Evolutionary conservation across 2,113 vertebrate species (phyloP).

Genomic region (Aramus guarauna): DNA sequence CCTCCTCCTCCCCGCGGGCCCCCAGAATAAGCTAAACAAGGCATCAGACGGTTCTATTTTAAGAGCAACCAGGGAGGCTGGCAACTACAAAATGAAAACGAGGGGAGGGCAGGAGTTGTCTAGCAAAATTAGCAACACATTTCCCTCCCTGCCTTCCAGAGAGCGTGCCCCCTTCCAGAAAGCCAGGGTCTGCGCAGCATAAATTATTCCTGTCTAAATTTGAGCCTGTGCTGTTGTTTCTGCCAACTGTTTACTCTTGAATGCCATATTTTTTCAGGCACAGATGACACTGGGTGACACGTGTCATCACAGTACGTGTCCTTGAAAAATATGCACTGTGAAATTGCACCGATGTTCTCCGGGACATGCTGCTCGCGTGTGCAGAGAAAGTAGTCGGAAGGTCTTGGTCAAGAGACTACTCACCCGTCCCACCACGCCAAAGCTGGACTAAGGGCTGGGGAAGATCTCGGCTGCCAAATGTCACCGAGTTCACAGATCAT

Average conservation of each 20-base stretch:
- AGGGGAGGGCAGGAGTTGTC: constrained; percentile 28
- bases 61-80: constrained; percentile 48
- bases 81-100: constrained; percentile 44
- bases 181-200: background rate
- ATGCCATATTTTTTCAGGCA: background rate
- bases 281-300: background rate
- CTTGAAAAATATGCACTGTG: background rate
- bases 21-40: constrained; percentile 28
- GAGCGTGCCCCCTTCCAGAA: background rate
- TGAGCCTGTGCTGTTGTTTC: background rate
- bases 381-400: background rate
- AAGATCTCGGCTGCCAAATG: background rate
- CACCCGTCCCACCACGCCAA: accelerated
- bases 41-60: constrained; percentile 41
- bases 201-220: constrained; percentile 42
- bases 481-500: accelerated
- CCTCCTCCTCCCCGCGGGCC: background rate
- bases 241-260: constrained; percentile 28
- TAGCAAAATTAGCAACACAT: constrained; percentile 56
- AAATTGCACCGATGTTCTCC: background rate
- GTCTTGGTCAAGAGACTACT: background rate
- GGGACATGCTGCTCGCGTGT: accelerated
- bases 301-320: background rate
- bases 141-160: constrained; percentile 38
- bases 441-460: background rate